Conservation (phyloP, 1,140 invertebrate genomes). For the Euborellia annulipes region DNA sequence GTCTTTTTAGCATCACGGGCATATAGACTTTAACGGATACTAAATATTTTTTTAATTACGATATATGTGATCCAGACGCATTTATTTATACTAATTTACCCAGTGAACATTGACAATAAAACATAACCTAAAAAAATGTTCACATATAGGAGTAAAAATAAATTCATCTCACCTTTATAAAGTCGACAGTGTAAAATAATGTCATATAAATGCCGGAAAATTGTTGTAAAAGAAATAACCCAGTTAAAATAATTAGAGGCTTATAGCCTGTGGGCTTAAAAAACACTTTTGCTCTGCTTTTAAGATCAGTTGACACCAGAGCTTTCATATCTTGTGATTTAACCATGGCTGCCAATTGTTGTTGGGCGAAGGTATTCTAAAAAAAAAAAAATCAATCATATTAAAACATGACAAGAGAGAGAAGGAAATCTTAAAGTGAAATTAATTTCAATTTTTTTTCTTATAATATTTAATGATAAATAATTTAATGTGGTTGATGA, state of each 20-base stretch:
- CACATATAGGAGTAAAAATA: background rate
- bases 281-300: constrained; percentile 21
- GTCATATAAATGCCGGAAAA: constrained; percentile 59
- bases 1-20: too few relatives aligned
- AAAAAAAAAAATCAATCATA: background rate
- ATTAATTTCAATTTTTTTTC: too few relatives aligned
- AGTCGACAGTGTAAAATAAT: constrained; percentile 49
- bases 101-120: background rate
- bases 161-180: constrained; percentile 16
- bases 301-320: background rate
- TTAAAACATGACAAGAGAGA: too few relatives aligned
- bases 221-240: constrained; percentile 61
- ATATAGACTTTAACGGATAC: too few relatives aligned
- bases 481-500: too few relatives aligned
- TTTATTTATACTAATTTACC: too few relatives aligned
- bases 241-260: constrained; percentile 44
- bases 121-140: background rate
- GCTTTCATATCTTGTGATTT: constrained; percentile 11
- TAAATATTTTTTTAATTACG: too few relatives aligned
- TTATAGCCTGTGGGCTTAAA: constrained; percentile 34
- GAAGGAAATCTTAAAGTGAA: too few relatives aligned
- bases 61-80: too few relatives aligned
- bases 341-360: constrained; percentile 7
- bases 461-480: too few relatives aligned
- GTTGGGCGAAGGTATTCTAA: background rate